Evolutionary conservation across 2,797 vertebrate species (phyloP), one percentile per base, ranked within the genome.

Genomic region (Cynodonichthys magdalenae): DNA sequence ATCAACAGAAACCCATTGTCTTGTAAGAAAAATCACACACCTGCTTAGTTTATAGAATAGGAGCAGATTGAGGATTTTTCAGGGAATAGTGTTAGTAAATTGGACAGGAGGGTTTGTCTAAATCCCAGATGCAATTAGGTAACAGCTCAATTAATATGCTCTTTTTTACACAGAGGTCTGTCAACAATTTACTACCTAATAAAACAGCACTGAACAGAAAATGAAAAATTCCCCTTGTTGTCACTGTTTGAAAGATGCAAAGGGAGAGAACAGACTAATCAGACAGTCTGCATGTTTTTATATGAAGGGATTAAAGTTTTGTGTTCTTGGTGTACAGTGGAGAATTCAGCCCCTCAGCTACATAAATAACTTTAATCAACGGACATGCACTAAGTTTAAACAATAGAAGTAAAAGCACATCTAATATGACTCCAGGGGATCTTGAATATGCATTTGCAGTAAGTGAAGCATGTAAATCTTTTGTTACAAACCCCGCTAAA

Each of bases 111-210:
- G 83, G 70, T 59, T 65, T 49, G 59, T 70, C 77, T 69, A 86
- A 89, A 85, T 89, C 90, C 86, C 88, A 64, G 62, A 88, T 70
- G 86, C 73, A 89, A 89, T 89, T 86, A 89, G 75, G 85, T 71
- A 89, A 80, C 80, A 70, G 75, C 66, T 87, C 80, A 89, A 84
- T 85, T 78, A 84, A 81, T 82, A 71, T 72, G 60, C 69, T 81
- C 69, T 63, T 81, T 74, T 80, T 54, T 36, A 78, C 68, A 71
- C 55, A 71, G 29, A 69, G 71, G 63, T 57, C 73, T 70, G 70
- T 77, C 72, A 70, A 67, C 73, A 80, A 77, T 84, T 85, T 80
- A 83, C 84, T 63, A 80, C 68, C 80, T 77, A 85, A 83, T 89
- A 88, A 80, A 87, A 78, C 29, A 55, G 75, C 69, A 67, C 27